These are phyloP conservation scores for Chunga burmeisteri DNA, from an alignment of 2,113 vertebrate species.

Conservation along the genomic window DNA sequence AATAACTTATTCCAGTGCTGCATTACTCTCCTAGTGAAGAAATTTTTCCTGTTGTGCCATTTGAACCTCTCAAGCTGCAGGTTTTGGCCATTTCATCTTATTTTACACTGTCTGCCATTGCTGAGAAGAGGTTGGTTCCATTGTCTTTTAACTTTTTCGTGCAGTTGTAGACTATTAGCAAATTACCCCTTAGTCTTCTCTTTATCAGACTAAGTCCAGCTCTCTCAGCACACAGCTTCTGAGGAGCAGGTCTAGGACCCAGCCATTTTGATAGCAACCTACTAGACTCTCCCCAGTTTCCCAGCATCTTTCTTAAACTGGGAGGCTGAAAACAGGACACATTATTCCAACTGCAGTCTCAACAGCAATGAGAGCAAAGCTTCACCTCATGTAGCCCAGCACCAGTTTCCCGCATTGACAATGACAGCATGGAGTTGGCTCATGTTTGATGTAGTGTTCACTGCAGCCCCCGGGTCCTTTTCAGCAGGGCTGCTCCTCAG, in stretches of 20 bases:
- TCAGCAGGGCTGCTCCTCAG: not conserved
- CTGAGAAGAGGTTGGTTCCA: not conserved
- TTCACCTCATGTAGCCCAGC: not conserved
- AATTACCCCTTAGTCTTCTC: not conserved
- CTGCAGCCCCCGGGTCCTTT: not conserved
- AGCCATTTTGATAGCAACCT: not conserved
- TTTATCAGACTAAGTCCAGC: not conserved
- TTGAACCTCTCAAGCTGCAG: not conserved
- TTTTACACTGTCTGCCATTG: not conserved
- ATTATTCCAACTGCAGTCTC: not conserved
- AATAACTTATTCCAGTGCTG: not conserved
- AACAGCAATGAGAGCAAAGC: not conserved
- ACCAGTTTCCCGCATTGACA: not conserved
- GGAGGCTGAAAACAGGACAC: not conserved
- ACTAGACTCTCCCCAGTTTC: not conserved
- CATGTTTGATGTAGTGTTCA: not conserved
- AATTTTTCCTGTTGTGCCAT: not conserved
- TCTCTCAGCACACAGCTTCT: not conserved
- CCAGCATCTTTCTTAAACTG: not conserved
- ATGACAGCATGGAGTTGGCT: not conserved
- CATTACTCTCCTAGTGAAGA: not conserved
- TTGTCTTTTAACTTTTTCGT: not conserved
- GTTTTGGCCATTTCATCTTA: not conserved
- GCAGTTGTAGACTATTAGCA: not conserved
- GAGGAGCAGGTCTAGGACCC: not conserved